Conservation (phyloP, 2,113 vertebrate species). For the Litocranius walleri region DNA sequence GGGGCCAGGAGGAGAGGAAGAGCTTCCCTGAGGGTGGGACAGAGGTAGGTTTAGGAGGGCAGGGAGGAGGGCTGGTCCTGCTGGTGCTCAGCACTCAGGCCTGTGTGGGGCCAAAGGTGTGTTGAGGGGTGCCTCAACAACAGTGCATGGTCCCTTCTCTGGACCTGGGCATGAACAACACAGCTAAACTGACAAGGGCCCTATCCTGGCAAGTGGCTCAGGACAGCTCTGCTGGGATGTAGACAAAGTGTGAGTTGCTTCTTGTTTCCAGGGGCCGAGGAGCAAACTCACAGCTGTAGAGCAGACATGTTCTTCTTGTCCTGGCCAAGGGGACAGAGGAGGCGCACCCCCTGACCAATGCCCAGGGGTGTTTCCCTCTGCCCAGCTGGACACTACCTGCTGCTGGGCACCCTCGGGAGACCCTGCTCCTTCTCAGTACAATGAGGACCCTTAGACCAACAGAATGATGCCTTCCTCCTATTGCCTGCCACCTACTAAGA, state of each 20-base stretch:
- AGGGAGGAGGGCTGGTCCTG: not conserved
- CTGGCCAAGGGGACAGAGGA: not conserved
- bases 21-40: not conserved
- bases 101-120: not conserved
- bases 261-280: not conserved
- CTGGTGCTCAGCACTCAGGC: not conserved
- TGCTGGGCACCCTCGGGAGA: not conserved
- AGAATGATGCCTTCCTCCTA: not conserved
- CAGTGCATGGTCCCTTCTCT: not conserved
- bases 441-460: not conserved
- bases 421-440: not conserved
- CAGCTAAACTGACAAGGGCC: not conserved
- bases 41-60: not conserved
- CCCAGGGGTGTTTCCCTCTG: not conserved
- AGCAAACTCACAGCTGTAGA: not conserved
- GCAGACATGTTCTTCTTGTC: not conserved
- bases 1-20: not conserved
- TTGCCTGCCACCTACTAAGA: not conserved
- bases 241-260: not conserved
- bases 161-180: not conserved
- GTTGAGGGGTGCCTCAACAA: not conserved
- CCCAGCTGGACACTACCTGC: not conserved
- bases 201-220: not conserved
- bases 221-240: not conserved
- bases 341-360: accelerated